Base-by-base conservation (phyloP, 2,797 vertebrate genomes). In the Miichthys miiuy region DNA sequence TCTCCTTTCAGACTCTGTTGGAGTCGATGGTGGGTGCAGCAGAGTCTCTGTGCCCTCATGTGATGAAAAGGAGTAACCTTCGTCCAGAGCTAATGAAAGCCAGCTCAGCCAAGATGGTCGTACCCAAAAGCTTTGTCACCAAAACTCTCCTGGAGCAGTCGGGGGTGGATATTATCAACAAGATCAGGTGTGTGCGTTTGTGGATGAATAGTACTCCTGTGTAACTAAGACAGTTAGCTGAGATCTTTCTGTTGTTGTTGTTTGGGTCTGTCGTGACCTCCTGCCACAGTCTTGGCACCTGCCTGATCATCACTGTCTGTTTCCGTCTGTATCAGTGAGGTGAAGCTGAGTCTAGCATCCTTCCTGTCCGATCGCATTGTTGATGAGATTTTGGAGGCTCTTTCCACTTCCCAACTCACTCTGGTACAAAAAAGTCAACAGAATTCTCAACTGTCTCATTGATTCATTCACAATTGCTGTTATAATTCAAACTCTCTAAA, bases 121-220 rank as follows among this genome's bases (percentile, higher is more conserved):
- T 99, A 47, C 97, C 98, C 30, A 96, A 96, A 6, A 95, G 96
- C 73, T 99, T 99, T 78, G 96, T 99, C 79, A 97, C 96, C 88
- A 97, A 97, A 87, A 98, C 97, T 30, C 96, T 99, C 25, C 89
- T 99, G 88, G 97, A 99, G 91, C 97, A 99, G 84, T 98, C 98
- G 69, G 98, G 97, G 57, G 94, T 98, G 42, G 98, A 99, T 89
- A 99, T 99, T 75, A 96, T 98, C 88, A 99, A 99, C 92, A 99
- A 99, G 94, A 99, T 99, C 85, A 99, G 98, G 98, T 97, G 41
- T 62, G 79, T 61, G 61, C 61, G 54, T 63, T 3, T 52, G 41
- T 48, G 10, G 11, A 11, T 13, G 20, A 25, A 14, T 7, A 13
- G 34, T 13, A 0, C 54, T 14, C 4, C 18, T 10, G n/a, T 54